phyloP scores from a whole-genome alignment of 1,140 invertebrate genomes.

The Whitmania pigra region DNA sequence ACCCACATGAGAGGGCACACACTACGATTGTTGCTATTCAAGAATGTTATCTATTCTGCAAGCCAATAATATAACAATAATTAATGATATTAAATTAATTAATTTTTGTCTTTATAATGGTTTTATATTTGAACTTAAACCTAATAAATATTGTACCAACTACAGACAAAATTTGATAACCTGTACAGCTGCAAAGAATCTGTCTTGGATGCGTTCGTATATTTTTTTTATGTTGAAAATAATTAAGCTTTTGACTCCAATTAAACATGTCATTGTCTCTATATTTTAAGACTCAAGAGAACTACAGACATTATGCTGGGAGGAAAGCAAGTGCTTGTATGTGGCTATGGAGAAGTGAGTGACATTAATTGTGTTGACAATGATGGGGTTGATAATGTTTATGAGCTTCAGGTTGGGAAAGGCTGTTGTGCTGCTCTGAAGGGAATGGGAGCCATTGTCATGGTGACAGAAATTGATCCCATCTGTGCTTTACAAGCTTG shows the following conservation, averaged over 20 bases:
- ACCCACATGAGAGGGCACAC: too few species aligned
- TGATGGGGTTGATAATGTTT: background rate
- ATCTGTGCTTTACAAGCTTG: constrained; percentile 93
- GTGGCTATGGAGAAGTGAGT: constrained; percentile 76
- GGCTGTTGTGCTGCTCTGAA: constrained; percentile 89
- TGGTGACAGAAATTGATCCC: constrained; percentile 94
- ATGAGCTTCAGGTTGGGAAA: constrained; percentile 65
- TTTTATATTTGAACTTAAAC: too few species aligned
- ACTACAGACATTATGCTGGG: constrained; percentile 97
- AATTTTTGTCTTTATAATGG: too few species aligned
- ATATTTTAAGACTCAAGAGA: constrained; percentile 62
- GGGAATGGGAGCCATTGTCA: constrained; percentile 80
- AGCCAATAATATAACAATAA: too few species aligned
- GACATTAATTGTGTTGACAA: background rate
- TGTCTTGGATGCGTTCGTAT: constrained; percentile 69
- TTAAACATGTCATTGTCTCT: too few species aligned
- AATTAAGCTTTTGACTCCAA: too few species aligned
- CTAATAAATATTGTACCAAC: constrained; percentile 15
- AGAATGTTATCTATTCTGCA: too few species aligned
- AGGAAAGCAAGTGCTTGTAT: constrained; percentile 88
- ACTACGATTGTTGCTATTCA: too few species aligned
- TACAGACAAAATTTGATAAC: constrained; percentile 88
- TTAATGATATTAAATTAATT: too few species aligned
- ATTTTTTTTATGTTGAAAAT: too few species aligned
- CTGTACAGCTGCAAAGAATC: constrained; percentile 79